Base-by-base conservation (phyloP, 2,888 invertebrate genomes). In the Plagiodera versicolora region DNA sequence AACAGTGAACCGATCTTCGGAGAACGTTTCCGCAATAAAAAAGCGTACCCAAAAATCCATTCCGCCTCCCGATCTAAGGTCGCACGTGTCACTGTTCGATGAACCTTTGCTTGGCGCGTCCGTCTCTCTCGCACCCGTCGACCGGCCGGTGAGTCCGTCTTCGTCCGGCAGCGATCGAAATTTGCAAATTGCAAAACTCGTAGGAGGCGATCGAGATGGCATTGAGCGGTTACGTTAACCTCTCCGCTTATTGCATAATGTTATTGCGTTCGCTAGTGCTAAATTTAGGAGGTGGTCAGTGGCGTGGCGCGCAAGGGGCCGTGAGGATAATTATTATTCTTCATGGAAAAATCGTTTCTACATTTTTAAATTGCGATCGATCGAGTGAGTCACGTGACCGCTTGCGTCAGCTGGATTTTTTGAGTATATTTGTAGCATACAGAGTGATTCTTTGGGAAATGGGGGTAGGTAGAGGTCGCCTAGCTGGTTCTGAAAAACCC, bases 221-320 rank as follows among this genome's bases (percentile, higher is more conserved):
- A 72, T 72, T 72, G 72, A 72, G 68, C 56, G 59, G 70, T 70
- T 68, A 69, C 72, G 66, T 72, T 72, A 69, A 72, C 72, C 72
- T 72, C 68, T 70, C 46, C 8, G 64, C 56, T 72, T 70, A 72
- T 73, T 73, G 72, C 73, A 73, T 73, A 72, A 73, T 71, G 62
- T 70, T 70, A 69, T 73, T 71, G 70, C 69, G 69, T 68, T 71
- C 67, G 66, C 50, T 57, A 56, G 47, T 39, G 63, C 56, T 62
- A 62, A 55, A 58, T 58, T 56, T 62, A 62, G 62, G 55, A n/a
- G n/a, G n/a, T n/a, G n/a, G n/a, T n/a, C n/a, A n/a, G n/a, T n/a
- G n/a, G n/a, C n/a, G n/a, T n/a, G n/a, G n/a, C n/a, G n/a, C n/a
- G n/a, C n/a, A n/a, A n/a, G n/a, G n/a, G n/a, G n/a, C n/a, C n/a